phyloP scores from a whole-genome alignment of 1,140 invertebrate species.

The Bombus terrestris region DNA sequence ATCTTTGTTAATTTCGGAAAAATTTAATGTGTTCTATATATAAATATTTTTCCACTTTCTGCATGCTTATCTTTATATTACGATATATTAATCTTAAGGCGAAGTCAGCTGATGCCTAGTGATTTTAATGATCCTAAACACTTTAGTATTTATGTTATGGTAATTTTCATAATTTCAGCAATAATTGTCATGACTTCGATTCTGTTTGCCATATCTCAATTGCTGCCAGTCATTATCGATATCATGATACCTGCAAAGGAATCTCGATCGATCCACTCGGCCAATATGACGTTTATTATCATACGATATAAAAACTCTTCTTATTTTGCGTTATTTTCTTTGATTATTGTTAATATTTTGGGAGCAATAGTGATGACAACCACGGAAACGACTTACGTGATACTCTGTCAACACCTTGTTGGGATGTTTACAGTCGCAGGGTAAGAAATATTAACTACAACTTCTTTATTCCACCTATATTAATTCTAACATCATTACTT shows the following conservation, averaged over 20 bases:
- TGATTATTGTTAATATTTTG: not conserved
- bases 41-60: no score
- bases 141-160: not conserved
- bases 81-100: no score
- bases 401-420: not conserved
- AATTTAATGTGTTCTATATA: no score
- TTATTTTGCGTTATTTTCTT: not conserved
- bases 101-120: not conserved
- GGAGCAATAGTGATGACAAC: not conserved
- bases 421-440: not conserved
- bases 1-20: no score
- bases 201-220: not conserved
- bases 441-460: not conserved
- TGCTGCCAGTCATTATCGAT: not conserved
- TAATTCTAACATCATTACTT: no score
- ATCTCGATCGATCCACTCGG: not conserved
- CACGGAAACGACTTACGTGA: not conserved
- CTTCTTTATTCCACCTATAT: not conserved
- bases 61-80: no score
- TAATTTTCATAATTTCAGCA: not conserved
- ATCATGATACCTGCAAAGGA: not conserved
- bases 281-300: not conserved
- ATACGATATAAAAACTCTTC: fast-evolving
- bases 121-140: not conserved
- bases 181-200: not conserved